phyloP scores from a whole-genome alignment of 1,140 invertebrate genomes.

The Maconellicoccus hirsutus region DNA sequence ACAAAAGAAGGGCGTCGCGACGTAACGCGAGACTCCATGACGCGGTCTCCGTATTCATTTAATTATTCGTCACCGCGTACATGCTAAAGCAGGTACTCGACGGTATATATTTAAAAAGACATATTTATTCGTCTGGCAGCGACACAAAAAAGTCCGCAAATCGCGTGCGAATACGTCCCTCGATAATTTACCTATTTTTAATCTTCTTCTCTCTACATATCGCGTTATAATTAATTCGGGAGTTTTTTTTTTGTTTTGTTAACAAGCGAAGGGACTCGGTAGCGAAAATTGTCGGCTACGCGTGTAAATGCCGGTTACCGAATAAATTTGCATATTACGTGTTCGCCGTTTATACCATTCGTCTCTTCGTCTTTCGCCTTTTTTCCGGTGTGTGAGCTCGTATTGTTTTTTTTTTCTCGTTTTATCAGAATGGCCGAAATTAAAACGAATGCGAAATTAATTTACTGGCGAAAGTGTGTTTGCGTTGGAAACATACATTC shows the following conservation, averaged over 20 bases:
- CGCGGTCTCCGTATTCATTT: too few species aligned
- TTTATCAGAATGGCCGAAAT: background rate
- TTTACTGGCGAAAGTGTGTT: background rate
- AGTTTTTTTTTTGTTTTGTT: background rate
- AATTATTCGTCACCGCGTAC: too few species aligned
- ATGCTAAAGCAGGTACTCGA: background rate
- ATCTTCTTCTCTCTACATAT: background rate
- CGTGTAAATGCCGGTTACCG: background rate
- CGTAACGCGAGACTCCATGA: too few species aligned
- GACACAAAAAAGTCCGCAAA: background rate
- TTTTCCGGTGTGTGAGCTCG: background rate
- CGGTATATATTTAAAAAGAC: background rate
- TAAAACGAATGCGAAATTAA: slow-evolving; percentile 9
- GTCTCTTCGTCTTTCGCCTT: background rate
- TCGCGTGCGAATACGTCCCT: slow-evolving; percentile 6
- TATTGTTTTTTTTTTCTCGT: background rate
- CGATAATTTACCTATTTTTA: slow-evolving; percentile 9
- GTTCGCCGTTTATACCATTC: background rate
- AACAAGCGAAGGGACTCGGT: background rate
- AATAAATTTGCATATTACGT: slow-evolving; percentile 9
- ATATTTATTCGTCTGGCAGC: slow-evolving; percentile 3
- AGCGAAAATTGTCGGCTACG: background rate
- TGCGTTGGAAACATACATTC: background rate
- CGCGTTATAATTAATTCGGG: slow-evolving; percentile 8
- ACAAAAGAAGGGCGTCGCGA: too few species aligned